Evolutionary conservation across 2,888 invertebrate genomes (phyloP).

Genomic region (Drosophila acutilabella): DNA sequence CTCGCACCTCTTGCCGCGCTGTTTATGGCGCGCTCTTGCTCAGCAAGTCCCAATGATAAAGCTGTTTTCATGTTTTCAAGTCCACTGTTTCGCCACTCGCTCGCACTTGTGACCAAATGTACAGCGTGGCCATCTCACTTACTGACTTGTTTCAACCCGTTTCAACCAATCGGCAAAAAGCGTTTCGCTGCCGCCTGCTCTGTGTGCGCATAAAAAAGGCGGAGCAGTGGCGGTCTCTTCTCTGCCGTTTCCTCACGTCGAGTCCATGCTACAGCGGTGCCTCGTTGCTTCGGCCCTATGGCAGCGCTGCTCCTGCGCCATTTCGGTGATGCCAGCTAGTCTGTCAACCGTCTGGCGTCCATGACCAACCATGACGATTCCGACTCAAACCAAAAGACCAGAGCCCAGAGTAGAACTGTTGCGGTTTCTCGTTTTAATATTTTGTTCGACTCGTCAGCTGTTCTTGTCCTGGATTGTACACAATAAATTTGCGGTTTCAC

Average conservation of each 20-base stretch:
- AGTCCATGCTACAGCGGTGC: constrained; percentile 22
- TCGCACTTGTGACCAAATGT: constrained; percentile 39
- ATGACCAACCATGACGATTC: constrained; percentile 80
- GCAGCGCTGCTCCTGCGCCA: constrained; percentile 57
- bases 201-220: constrained; percentile 68
- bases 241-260: constrained; percentile 8
- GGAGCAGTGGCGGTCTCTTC: constrained; percentile 57
- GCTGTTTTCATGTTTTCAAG: constrained; percentile 24
- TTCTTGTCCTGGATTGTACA: constrained; percentile 24
- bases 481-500: constrained; percentile 56
- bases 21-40: constrained; percentile 35
- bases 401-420: constrained; percentile 27
- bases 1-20: constrained; percentile 37
- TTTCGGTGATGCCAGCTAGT: constrained; percentile 63
- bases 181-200: constrained; percentile 46
- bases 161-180: constrained; percentile 77
- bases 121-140: constrained; percentile 67
- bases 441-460: constrained; percentile 59
- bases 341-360: constrained; percentile 82
- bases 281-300: constrained; percentile 27
- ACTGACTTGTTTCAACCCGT: constrained; percentile 55
- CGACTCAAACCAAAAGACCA: constrained; percentile 15
- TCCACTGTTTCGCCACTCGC: constrained; percentile 42
- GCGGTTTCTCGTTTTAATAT: constrained; percentile 60
- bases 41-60: constrained; percentile 43